Evolutionary conservation across 2,888 invertebrate species (phyloP).

Genomic region (Drosophila prostipennis): DNA sequence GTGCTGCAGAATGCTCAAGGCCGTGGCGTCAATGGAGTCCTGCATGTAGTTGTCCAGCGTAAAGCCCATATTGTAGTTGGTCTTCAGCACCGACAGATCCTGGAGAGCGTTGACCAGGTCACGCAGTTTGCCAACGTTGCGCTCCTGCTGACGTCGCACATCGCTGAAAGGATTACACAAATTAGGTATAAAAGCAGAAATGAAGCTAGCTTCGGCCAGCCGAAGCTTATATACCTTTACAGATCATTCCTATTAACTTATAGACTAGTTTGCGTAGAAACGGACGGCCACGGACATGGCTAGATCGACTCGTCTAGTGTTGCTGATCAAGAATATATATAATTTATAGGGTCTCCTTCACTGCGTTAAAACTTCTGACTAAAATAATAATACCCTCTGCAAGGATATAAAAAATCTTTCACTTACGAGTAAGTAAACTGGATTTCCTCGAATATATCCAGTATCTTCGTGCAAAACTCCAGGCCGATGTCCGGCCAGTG

Average conservation of each 20-base stretch:
- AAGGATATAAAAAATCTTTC: too few relatives aligned
- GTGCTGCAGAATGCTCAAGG: slow-evolving; percentile 82
- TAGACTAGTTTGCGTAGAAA: too few relatives aligned
- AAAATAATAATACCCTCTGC: too few relatives aligned
- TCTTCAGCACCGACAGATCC: slow-evolving; percentile 82
- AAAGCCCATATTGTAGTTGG: slow-evolving; percentile 81
- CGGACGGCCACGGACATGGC: too few relatives aligned
- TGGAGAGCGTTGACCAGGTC: slow-evolving; percentile 80
- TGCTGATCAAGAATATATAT: too few relatives aligned
- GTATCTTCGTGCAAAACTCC: slow-evolving; percentile 82
- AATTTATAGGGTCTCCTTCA: too few relatives aligned
- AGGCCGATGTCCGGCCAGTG: slow-evolving; percentile 84
- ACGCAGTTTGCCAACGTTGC: slow-evolving; percentile 79
- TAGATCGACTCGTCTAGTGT: too few relatives aligned
- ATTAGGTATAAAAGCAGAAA: too few relatives aligned
- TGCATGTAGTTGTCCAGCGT: slow-evolving; percentile 83
- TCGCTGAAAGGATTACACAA: slow-evolving; percentile 64
- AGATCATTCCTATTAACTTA: too few relatives aligned
- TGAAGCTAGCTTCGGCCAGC: too few relatives aligned
- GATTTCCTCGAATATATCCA: slow-evolving; percentile 82
- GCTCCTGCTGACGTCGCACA: slow-evolving; percentile 81
- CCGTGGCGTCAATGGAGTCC: slow-evolving; percentile 82
- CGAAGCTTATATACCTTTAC: too few relatives aligned
- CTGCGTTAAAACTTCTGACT: too few relatives aligned
- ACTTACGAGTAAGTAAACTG: slow-evolving; percentile 82